These are phyloP conservation scores for Otolemur garnettii DNA, from an alignment of 2,113 vertebrate species.

Conservation along the genomic window DNA sequence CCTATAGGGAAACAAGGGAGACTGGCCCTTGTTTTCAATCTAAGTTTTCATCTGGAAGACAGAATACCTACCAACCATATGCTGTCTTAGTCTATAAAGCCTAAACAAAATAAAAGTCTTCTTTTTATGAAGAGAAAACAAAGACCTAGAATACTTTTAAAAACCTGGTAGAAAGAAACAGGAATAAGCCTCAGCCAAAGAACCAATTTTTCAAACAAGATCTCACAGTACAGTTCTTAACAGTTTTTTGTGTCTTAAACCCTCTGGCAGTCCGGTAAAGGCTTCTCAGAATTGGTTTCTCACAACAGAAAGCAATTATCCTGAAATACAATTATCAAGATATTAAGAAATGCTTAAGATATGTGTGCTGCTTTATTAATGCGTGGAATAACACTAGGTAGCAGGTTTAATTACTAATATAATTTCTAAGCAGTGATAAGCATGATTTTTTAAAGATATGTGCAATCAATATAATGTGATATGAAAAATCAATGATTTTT, in stretches of 20 bases:
- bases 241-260: neutral
- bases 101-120: neutral
- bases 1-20: neutral
- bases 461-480: neutral
- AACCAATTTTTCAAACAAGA: neutral
- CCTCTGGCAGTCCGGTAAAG: neutral
- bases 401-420: neutral
- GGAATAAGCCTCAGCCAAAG: neutral
- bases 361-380: neutral
- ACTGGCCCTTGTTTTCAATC: neutral
- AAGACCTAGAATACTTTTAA: constrained; percentile 10
- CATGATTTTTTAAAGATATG: neutral
- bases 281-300: neutral
- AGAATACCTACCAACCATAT: neutral
- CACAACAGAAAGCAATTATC: neutral
- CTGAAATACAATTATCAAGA: constrained; percentile 22
- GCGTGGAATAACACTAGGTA: neutral
- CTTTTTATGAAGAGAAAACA: constrained; percentile 1
- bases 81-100: neutral
- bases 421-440: constrained; percentile 20
- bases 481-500: neutral
- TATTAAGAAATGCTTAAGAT: neutral
- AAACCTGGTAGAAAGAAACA: neutral
- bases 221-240: neutral
- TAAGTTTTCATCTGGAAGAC: neutral